Evolutionary conservation across 1,140 invertebrate species (phyloP), one percentile per base, ranked within the genome.

Genomic region (Olivierus martensii): DNA sequence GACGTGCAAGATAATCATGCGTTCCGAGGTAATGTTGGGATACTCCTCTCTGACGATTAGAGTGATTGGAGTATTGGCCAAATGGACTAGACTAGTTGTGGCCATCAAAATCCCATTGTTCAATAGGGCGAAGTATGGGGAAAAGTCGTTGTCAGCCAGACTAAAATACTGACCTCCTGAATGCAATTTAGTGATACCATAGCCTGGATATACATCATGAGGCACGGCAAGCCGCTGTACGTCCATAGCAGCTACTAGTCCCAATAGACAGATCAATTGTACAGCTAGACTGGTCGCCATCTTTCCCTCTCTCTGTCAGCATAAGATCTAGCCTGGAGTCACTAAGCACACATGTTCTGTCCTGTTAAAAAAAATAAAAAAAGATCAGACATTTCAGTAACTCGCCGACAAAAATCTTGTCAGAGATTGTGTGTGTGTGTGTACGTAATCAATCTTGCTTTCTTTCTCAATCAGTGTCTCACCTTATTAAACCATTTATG

Each of bases 101-200:
- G 86, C 89, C 85, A 91, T 91, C 10, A 92, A 78, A 42, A 88
- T 76, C 19, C 87, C 88, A 67, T 88, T 81, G 49, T 82, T 79
- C 11, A 92, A 75, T 35, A 91, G 78, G 1, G 87, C 82, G 66
- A 92, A 91, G 41, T 56, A 56, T 38, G 61, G 57, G 10, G 63
- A 61, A 50, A 47, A 17, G 7, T 57, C 52, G 17, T 54, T 45
- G n/a, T 55, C 53, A 2, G 35, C n/a, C 39, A 58, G 17, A 36
- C 34, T 37, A 19, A 55, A 19, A 14, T 15, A 11, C 74, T 57
- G 75, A 69, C 51, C 73, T 69, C 38, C 70, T 68, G 47, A 68
- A 62, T 35, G 61, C 62, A 88, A 83, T 63, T 81, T 79, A 62
- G 80, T 84, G 57, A 89, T 80, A 64, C 82, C 82, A 68, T 83